phyloP scores from a whole-genome alignment of 1,140 invertebrate species.

The Hycleus phaleratus region DNA sequence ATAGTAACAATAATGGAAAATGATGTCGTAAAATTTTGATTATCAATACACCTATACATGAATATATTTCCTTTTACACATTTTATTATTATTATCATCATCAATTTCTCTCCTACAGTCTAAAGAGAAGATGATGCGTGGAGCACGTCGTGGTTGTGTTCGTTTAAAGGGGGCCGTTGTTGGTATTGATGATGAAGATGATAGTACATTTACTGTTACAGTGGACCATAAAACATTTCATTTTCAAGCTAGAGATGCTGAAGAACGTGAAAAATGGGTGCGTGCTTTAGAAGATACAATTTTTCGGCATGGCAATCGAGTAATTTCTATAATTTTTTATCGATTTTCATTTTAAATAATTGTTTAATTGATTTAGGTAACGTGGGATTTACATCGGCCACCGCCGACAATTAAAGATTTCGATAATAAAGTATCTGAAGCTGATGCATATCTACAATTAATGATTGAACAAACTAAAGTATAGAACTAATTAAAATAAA shows the following conservation, averaged over 20 bases:
- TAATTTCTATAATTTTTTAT: constrained; percentile 19
- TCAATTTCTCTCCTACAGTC: constrained; percentile 58
- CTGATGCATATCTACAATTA: constrained; percentile 92
- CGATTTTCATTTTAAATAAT: too few relatives aligned
- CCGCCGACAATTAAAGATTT: constrained; percentile 68
- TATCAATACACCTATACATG: too few relatives aligned
- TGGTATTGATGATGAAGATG: constrained; percentile 98
- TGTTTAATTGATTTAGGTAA: constrained; percentile 39
- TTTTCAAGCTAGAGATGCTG: constrained; percentile 90
- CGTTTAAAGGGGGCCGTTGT: constrained; percentile 88
- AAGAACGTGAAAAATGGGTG: constrained; percentile 94
- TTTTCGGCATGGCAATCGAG: constrained; percentile 65
- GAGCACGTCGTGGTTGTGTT: constrained; percentile 92
- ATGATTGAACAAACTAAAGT: constrained; percentile 89
- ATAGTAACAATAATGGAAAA: too few relatives aligned
- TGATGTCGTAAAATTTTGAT: too few relatives aligned
- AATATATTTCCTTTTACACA: too few relatives aligned
- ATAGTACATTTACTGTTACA: constrained; percentile 98
- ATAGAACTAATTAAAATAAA: neutral
- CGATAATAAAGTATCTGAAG: constrained; percentile 86
- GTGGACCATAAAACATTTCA: constrained; percentile 99
- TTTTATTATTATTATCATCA: too few relatives aligned
- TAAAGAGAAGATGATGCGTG: constrained; percentile 97
- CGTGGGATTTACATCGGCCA: constrained; percentile 52
- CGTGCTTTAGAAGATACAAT: constrained; percentile 91